Percentiles rank a stretch among this genome's conserved stretches.
Evolutionary conservation across 2,113 vertebrate genomes (phyloP).

Genomic region (Danionella cerebrum): DNA sequence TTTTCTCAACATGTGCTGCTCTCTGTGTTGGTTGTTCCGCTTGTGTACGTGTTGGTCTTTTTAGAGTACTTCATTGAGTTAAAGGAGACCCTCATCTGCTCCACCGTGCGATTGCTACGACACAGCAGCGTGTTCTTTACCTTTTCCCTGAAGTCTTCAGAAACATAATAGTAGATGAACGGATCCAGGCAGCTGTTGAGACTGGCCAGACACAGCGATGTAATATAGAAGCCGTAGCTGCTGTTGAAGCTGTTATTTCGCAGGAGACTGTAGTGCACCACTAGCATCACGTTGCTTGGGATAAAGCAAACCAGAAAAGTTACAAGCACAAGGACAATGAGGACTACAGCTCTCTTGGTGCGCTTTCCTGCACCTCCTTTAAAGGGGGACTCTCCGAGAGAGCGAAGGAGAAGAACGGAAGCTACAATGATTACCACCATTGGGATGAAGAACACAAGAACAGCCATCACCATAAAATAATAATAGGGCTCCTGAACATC

Average conservation of each 20-base stretch:
- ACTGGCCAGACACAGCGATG: constrained; percentile 74
- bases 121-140: constrained; percentile 83
- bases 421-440: constrained; percentile 70
- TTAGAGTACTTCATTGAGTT: constrained; percentile 75
- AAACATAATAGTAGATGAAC: constrained; percentile 92
- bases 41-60: constrained; percentile 70
- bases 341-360: constrained; percentile 65
- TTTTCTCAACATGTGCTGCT: constrained; percentile 70
- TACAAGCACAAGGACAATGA: constrained; percentile 75
- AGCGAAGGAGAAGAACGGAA: constrained; percentile 76
- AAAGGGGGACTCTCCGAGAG: constrained; percentile 60
- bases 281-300: constrained; percentile 85
- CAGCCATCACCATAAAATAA: constrained; percentile 84
- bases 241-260: constrained; percentile 51
- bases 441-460: constrained; percentile 76
- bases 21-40: constrained; percentile 62
- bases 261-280: constrained; percentile 77
- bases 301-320: constrained; percentile 86
- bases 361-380: constrained; percentile 66
- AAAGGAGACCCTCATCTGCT: constrained; percentile 81
- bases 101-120: constrained; percentile 76
- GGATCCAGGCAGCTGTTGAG: constrained; percentile 94
- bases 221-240: constrained; percentile 72
- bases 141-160: constrained; percentile 84
- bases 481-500: constrained; percentile 49